Conservation (phyloP, 2,113 vertebrate species). For the Microtus oregoni region DNA sequence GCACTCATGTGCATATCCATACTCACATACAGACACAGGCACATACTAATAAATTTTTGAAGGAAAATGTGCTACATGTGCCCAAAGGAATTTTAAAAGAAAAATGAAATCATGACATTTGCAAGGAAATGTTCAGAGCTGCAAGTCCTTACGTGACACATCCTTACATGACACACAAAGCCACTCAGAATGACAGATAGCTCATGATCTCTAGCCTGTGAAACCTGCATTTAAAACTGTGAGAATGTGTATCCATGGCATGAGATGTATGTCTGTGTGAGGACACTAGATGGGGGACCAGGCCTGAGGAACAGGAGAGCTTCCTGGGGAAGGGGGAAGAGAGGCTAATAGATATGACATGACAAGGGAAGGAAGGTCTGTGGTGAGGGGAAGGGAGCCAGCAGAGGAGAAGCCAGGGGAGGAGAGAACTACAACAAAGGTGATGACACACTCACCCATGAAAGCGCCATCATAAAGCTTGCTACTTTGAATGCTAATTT, state of each 20-base stretch:
- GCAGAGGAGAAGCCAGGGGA: background rate
- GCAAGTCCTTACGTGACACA: background rate
- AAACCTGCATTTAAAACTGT: background rate
- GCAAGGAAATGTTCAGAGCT: background rate
- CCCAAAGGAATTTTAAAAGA: background rate
- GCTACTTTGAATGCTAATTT: background rate
- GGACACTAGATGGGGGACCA: no score
- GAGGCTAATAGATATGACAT: background rate
- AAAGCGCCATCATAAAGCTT: background rate
- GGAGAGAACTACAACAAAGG: background rate
- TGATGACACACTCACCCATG: background rate
- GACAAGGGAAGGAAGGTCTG: background rate
- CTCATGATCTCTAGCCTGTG: background rate
- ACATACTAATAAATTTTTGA: background rate
- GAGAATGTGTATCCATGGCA: background rate
- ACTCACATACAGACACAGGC: background rate
- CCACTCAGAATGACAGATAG: background rate
- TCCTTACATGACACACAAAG: background rate
- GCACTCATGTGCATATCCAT: background rate
- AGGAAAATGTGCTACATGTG: background rate
- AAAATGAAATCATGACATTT: background rate
- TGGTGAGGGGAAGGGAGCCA: background rate
- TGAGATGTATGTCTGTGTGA: background rate
- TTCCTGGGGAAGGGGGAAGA: background rate
- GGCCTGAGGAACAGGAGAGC: background rate